phyloP scores from a whole-genome alignment of 2,113 vertebrate genomes.

The Eulemur macaco region DNA sequence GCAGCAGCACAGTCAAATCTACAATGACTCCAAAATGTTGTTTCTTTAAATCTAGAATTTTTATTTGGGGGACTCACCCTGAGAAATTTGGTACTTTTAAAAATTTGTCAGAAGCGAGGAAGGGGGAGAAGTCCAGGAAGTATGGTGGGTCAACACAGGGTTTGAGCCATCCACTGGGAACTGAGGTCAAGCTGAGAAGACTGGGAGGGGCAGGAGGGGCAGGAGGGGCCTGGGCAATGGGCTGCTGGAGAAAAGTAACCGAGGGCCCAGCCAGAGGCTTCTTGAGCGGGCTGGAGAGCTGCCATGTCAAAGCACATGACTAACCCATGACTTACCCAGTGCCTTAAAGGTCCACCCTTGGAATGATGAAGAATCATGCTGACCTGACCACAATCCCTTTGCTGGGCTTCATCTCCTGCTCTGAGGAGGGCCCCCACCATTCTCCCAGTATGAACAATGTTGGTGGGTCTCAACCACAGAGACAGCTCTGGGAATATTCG shows the following conservation, averaged over 20 bases:
- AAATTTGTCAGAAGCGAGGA: background rate
- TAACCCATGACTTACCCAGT: slow-evolving; percentile 42
- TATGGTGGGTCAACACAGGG: background rate
- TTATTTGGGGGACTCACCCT: background rate
- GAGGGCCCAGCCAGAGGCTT: background rate
- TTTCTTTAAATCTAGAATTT: slow-evolving; percentile 51
- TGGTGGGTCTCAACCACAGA: background rate
- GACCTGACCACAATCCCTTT: slow-evolving; percentile 7
- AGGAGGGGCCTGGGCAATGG: background rate
- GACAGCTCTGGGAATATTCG: slow-evolving; percentile 55
- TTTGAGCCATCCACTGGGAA: background rate
- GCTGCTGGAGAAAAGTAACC: background rate
- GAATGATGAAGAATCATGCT: slow-evolving; percentile 22
- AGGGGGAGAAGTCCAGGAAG: background rate
- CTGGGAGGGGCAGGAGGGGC: background rate
- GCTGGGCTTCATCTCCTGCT: background rate
- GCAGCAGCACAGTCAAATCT: background rate
- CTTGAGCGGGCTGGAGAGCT: slow-evolving; percentile 33
- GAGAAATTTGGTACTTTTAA: slow-evolving; percentile 17
- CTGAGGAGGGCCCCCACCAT: background rate
- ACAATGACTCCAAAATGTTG: background rate
- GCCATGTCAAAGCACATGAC: slow-evolving; percentile 30
- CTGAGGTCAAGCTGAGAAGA: slow-evolving; percentile 29
- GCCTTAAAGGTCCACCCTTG: slow-evolving; percentile 24
- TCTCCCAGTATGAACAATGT: background rate